phyloP scores from a whole-genome alignment of 2,888 invertebrate genomes.

The Syritta pipiens region DNA sequence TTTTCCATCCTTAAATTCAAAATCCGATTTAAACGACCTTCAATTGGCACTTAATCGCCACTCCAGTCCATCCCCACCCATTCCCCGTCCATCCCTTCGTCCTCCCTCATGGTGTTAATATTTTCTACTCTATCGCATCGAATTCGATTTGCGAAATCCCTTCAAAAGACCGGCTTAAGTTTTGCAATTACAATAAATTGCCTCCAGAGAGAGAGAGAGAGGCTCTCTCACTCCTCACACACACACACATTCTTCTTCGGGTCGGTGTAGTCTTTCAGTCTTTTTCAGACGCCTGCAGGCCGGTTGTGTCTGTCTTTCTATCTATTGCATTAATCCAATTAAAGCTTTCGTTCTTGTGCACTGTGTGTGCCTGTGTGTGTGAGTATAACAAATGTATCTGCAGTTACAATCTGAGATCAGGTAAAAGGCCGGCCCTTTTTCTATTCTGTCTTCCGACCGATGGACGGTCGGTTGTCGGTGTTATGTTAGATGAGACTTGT shows the following conservation, averaged over 20 bases:
- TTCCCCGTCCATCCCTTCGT: too few relatives aligned
- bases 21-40: slow-evolving; percentile 38
- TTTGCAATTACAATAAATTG: slow-evolving; percentile 67
- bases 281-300: too few relatives aligned
- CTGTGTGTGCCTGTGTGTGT: slow-evolving; percentile 15
- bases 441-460: too few relatives aligned
- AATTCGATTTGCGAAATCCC: slow-evolving; percentile 62
- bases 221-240: background rate
- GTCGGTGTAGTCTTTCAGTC: too few relatives aligned
- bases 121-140: slow-evolving; percentile 58
- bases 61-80: background rate
- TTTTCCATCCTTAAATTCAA: slow-evolving; percentile 16
- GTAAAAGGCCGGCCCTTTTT: slow-evolving; percentile 3
- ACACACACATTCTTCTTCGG: background rate
- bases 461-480: too few relatives aligned
- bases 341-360: slow-evolving; percentile 38
- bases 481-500: too few relatives aligned
- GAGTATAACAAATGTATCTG: slow-evolving; percentile 62
- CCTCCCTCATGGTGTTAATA: slow-evolving; percentile 53
- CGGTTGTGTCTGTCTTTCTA: slow-evolving; percentile 5
- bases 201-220: slow-evolving; percentile 38
- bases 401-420: slow-evolving; percentile 53
- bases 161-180: slow-evolving; percentile 63
- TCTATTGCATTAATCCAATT: slow-evolving; percentile 67
- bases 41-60: slow-evolving; percentile 42